Conservation (phyloP, 2,113 vertebrate species). For the Brienomyrus longianalis region DNA sequence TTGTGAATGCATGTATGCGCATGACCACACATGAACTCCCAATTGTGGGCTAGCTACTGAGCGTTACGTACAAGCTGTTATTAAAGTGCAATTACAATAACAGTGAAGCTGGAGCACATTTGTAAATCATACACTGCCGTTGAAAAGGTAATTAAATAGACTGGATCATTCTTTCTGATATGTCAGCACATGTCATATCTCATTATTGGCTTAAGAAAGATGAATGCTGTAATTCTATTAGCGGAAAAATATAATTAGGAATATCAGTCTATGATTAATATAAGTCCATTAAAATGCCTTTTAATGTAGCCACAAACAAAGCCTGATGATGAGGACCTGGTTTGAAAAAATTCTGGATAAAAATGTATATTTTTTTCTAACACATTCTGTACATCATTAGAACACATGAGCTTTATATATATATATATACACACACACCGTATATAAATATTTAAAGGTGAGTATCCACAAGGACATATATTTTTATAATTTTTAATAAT, state of each 20-base stretch:
- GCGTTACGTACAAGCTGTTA: background rate
- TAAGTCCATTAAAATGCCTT: constrained; percentile 10
- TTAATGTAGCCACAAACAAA: background rate
- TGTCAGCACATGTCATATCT: constrained; percentile 5
- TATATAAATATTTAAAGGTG: background rate
- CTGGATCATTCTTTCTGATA: constrained; percentile 11
- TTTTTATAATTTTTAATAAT: background rate
- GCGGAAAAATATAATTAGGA: constrained; percentile 18
- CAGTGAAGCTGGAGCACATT: background rate
- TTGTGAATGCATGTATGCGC: background rate
- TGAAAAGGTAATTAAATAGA: constrained; percentile 9
- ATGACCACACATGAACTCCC: background rate
- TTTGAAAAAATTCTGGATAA: background rate
- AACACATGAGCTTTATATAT: background rate
- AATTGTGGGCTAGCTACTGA: background rate
- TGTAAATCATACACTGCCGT: background rate
- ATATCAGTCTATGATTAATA: constrained; percentile 7
- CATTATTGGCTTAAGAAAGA: constrained; percentile 12
- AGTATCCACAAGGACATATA: background rate
- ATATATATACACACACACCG: too few species aligned
- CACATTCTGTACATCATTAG: background rate
- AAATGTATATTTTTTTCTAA: background rate
- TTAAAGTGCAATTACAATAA: constrained; percentile 1
- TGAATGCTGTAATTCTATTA: constrained; percentile 16
- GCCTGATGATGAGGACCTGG: background rate